These are phyloP conservation scores for Tamandua tetradactyla DNA, from an alignment of 2,797 vertebrate genomes.

Conservation along the genomic window DNA sequence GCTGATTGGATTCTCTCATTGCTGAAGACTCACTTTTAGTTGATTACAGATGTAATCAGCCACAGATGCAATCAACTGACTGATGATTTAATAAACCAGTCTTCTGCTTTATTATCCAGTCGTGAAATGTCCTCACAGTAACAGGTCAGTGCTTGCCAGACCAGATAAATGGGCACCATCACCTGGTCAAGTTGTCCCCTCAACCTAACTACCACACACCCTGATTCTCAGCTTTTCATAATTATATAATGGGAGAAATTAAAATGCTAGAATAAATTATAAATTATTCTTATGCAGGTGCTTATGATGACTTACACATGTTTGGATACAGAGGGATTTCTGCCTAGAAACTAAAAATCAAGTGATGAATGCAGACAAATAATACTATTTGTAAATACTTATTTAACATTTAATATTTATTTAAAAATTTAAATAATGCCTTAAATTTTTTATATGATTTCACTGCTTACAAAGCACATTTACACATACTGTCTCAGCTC, in stretches of 20 bases:
- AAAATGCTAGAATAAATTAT: background rate
- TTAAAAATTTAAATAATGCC: too few species aligned
- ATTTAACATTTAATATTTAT: background rate
- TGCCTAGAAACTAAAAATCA: background rate
- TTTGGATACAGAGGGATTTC: background rate
- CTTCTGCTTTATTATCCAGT: too few species aligned
- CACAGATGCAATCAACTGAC: too few species aligned
- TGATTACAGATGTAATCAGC: too few species aligned
- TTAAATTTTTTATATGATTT: background rate
- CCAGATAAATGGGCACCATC: too few species aligned
- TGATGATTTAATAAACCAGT: too few species aligned
- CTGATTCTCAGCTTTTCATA: background rate
- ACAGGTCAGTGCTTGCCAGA: too few species aligned
- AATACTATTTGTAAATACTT: background rate
- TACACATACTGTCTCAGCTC: background rate
- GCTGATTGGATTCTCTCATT: too few species aligned
- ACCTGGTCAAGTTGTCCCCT: too few species aligned
- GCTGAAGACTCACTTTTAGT: too few species aligned
- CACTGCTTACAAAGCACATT: background rate
- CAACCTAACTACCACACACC: too few species aligned
- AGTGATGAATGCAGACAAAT: background rate
- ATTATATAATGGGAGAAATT: background rate
- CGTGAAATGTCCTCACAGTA: too few species aligned
- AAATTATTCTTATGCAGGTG: background rate
- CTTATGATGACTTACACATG: background rate